Evolutionary conservation across 2,113 vertebrate genomes (phyloP), one percentile per base, ranked within the genome.

Genomic region (Pteronura brasiliensis): DNA sequence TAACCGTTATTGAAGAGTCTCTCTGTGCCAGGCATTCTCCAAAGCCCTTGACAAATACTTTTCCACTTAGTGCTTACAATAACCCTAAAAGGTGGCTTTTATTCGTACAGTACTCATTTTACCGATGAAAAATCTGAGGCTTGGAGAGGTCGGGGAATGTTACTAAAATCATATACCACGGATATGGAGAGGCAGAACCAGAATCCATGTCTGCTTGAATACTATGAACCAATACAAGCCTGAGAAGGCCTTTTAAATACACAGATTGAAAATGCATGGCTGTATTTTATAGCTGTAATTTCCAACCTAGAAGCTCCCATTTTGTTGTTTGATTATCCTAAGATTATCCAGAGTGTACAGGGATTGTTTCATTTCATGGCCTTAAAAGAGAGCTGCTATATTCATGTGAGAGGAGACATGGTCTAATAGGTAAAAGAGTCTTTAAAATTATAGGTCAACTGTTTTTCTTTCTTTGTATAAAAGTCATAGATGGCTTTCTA

Each of bases 211-310:
- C 83, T 93, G 59, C 55, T 79, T 82, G 84, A 95, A 67, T 86
- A 42, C 47, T 31, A 52, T 90, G 83, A 91, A 86, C 36, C 1
- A 0, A 8, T 18, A 81, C n/a, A 90, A 42, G 61, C n/a, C 83
- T 82, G 44, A 94, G 92, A 96, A 74, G 79, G 31, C 29, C 83
- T 69, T 93, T 95, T 88, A 84, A 96, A 92, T 95, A 85, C 61
- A 95, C 36, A 92, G 80, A 69, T 82, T 94, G 87, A 81, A 95
- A 96, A 92, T 77, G 67, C 83, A 55, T 81, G 49, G n/a, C 71
- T 90, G 25, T 98, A 55, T 90, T 97, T 97, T 97, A 97, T 97
- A 90, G 93, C 57, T 96, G 39, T 91, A 93, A 95, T 93, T 97
- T 98, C 77, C 36, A 83, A 72, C 90, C 82, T 71, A 96, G 94